A percentile compares a stretch with the other conserved stretches of the same genome.
These are phyloP conservation scores for Trogon melanurus DNA, from an alignment of 2,113 vertebrate species.

Conservation along the genomic window DNA sequence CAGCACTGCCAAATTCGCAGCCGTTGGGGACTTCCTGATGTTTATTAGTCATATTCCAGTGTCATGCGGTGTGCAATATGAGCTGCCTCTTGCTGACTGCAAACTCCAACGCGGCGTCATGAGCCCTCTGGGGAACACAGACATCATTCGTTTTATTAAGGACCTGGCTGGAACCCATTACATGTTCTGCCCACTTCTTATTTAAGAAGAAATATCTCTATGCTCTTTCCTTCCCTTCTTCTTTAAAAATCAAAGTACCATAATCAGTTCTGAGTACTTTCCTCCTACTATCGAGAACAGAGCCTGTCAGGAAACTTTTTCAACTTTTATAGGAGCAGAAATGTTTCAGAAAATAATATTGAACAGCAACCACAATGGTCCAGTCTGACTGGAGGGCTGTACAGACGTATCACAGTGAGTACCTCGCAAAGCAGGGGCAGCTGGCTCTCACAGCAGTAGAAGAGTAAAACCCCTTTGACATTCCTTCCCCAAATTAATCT, in stretches of 20 bases:
- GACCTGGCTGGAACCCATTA: conserved; percentile 43
- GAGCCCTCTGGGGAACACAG: conserved; percentile 53
- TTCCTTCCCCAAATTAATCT: background rate
- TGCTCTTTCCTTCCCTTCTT: background rate
- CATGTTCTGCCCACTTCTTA: background rate
- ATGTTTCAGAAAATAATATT: background rate
- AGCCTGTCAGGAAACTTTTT: background rate
- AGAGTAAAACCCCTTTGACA: background rate
- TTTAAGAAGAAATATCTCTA: conserved; percentile 9
- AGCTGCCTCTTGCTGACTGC: conserved; percentile 61
- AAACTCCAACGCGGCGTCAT: conserved; percentile 50
- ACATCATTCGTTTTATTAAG: conserved; percentile 62
- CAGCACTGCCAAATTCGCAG: conserved; percentile 6
- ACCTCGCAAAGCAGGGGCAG: background rate
- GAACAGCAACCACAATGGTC: background rate
- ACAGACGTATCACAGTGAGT: background rate
- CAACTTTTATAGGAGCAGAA: background rate
- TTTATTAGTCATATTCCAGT: conserved; percentile 55
- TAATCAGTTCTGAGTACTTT: background rate
- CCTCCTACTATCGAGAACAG: background rate
- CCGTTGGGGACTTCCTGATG: conserved; percentile 60
- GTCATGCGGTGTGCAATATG: conserved; percentile 61
- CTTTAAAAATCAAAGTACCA: background rate
- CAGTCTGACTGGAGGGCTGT: background rate
- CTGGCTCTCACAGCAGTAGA: background rate